Evolutionary conservation across 1,140 invertebrate species (phyloP), one percentile per base, ranked within the genome.

Genomic region (Micrasema minimum): DNA sequence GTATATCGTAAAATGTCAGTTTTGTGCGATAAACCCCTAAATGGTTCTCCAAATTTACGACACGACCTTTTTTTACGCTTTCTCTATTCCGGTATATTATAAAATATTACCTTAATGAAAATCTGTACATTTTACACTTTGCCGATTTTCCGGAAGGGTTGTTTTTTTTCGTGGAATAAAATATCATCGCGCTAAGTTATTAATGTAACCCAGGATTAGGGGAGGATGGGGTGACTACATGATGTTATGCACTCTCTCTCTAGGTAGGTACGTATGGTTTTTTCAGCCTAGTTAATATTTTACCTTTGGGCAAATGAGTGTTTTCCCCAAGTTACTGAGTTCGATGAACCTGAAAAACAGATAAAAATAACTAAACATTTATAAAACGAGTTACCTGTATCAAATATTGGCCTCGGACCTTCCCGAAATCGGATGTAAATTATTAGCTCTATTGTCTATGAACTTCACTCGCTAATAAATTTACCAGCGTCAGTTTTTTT

Each of bases 81-180:
- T 48, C 65, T 74, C 72, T 74, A 74, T 74, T 71, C 65, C 68
- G 48, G 69, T 66, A 72, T 72, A 75, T 75, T 75, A 75, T 75
- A 75, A 75, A 75, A 75, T 75, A 75, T 75, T 75, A 75, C 73
- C 71, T 73, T 71, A 75, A 75, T 75, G 74, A 75, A 75, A 75
- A 75, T 75, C 74, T 71, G 67, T 72, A 75, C 74, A 75, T 72
- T 75, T 75, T 73, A 75, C 74, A 70, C 74, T 75, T 31, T 75
- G 66, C 70, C 53, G 55, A 69, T 71, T 75, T 71, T 59, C 10
- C 22, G 45, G 35, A 57, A 50, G 35, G 67, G 67, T 62, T 62
- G 67, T 68, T 69, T 69, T 50, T 68, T 67, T 45, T 16, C 43
- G n/a, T 46, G 20, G 46, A 37, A 65, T 64, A 71, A 65, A 65